These are phyloP conservation scores for Lochmaea capreae DNA, from an alignment of 2,888 invertebrate species.

Conservation along the genomic window DNA sequence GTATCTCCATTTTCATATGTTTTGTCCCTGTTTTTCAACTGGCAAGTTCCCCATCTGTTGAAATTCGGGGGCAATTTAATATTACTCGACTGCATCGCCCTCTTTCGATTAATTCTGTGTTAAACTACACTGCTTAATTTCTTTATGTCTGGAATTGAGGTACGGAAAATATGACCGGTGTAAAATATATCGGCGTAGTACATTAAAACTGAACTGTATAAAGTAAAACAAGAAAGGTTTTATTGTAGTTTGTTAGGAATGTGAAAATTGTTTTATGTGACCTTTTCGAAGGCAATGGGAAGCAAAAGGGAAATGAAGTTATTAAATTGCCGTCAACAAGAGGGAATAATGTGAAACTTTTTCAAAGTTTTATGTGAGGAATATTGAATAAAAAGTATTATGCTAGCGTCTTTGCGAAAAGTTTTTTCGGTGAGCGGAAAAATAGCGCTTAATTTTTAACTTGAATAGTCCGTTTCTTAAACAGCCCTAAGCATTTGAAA, in stretches of 20 bases:
- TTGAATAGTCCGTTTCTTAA: too few species aligned
- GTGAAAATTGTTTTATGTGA: not conserved
- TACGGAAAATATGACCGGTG: not conserved
- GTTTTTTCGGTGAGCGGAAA: too few species aligned
- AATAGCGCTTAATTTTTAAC: too few species aligned
- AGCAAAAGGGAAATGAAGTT: not conserved
- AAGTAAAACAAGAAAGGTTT: not conserved
- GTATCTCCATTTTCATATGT: not conserved
- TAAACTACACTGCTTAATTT: not conserved
- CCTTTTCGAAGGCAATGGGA: not conserved
- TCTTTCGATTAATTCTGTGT: not conserved
- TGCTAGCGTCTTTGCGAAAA: too few species aligned
- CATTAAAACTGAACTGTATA: not conserved
- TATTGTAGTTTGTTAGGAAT: not conserved
- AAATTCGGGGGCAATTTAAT: not conserved
- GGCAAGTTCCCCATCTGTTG: not conserved
- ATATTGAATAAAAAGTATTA: not conserved
- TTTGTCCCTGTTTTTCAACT: not conserved
- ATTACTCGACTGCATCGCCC: not conserved
- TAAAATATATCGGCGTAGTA: too few species aligned
- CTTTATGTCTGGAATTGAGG: not conserved
- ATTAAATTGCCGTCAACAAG: conserved; percentile 5
- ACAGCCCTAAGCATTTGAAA: too few species aligned
- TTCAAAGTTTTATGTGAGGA: not conserved
- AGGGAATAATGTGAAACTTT: not conserved